Evolutionary conservation across 1,140 invertebrate species (phyloP), one percentile per base, ranked within the genome.

Genomic region (Leptopilina boulardi): DNA sequence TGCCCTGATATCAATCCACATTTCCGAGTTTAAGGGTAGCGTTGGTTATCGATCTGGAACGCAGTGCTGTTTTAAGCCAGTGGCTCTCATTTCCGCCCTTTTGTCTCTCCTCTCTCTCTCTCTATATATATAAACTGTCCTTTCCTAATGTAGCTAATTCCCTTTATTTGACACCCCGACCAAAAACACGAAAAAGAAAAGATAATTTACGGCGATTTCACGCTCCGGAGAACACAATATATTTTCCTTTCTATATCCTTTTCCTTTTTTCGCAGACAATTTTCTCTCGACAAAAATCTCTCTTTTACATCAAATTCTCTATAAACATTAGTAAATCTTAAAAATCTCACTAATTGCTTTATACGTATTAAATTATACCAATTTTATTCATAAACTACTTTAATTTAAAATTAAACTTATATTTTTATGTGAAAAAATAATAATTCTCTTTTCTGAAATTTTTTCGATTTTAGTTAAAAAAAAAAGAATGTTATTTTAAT

Each of bases 1-100:
- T 83, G 83, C 82, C 74, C 83, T 83, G 80, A 82, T 79, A 83
- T 86, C 74, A 78, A 84, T 83, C 77, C 82, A 83, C 83, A 82
- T 86, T 87, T 87, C 82, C 85, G 80, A 84, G 85, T 86, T 87
- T 88, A 85, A 86, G 83, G 81, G 80, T 82, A 79, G 80, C 75
- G 77, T 78, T 75, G 85, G 78, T 85, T 88, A 88, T 88, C 86
- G 87, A 88, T 88, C 86, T 87, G 86, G 44, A 74, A 79, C 81
- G 83, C 85, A 88, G 86, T 88, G 87, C 87, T 87, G 85, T 87
- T 87, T 84, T 86, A 86, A 87, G 81, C 80, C 86, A 86, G 87
- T 78, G 87, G 82, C 79, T 87, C 87, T 88, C 87, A 88, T 85
- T 83, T 73, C 75, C 71, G 70, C 23, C 73, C 78, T 79, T 73